phyloP scores from a whole-genome alignment of 2,888 invertebrate genomes.

The Escarpia spicata region DNA sequence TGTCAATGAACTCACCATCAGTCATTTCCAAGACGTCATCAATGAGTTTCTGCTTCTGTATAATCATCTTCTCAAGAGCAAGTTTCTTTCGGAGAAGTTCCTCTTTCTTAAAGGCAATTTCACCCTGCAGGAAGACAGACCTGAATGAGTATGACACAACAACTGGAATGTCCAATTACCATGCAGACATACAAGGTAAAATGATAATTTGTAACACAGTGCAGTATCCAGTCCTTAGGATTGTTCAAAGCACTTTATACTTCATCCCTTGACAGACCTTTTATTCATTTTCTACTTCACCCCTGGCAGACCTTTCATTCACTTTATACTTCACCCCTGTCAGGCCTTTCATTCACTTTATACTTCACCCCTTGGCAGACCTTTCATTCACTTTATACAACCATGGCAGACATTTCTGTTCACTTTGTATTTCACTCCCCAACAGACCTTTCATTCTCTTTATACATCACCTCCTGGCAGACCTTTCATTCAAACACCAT shows the following conservation, averaged over 20 bases:
- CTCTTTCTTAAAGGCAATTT: constrained; percentile 25
- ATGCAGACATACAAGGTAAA: not conserved
- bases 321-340: too few relatives aligned
- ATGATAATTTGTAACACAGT: not conserved
- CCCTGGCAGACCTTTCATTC: too few relatives aligned
- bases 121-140: not conserved
- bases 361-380: too few relatives aligned
- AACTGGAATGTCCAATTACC: not conserved
- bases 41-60: constrained; percentile 24
- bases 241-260: not conserved
- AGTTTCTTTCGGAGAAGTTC: constrained; percentile 20
- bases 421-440: not conserved
- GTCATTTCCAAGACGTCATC: constrained; percentile 23
- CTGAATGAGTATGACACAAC: not conserved
- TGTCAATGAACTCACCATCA: not conserved
- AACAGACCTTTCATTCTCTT: not conserved
- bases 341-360: too few relatives aligned
- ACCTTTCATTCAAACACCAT: not conserved
- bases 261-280: not conserved
- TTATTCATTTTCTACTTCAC: too few relatives aligned
- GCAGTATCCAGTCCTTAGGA: not conserved
- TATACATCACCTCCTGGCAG: not conserved
- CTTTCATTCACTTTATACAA: too few relatives aligned
- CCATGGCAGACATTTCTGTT: too few relatives aligned
- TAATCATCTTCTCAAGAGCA: constrained; percentile 21